Conservation (phyloP, 2,888 invertebrate species). For the Andrena dorsata region DNA sequence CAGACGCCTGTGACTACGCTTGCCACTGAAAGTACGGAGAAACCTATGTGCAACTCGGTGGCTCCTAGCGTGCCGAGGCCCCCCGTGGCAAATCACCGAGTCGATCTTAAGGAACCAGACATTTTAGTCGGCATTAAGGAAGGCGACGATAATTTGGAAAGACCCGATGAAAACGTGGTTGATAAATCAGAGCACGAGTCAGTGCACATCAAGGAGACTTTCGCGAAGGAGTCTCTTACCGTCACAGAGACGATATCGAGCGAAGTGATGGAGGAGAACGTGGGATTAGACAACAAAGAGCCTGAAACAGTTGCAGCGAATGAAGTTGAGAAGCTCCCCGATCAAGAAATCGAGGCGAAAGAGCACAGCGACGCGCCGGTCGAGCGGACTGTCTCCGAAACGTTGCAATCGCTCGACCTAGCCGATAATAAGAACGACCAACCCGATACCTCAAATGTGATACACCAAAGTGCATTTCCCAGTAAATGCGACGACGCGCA, state of each 20-base stretch:
- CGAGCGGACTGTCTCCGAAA: conserved; percentile 1
- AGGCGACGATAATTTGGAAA: conserved; percentile 23
- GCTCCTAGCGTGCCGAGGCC: conserved; percentile 25
- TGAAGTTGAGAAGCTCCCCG: background rate
- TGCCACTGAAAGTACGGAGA: conserved; percentile 23
- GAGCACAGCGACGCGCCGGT: background rate
- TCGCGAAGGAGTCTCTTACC: conserved; percentile 73
- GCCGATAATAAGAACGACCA: conserved; percentile 16
- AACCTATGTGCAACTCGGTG: conserved; percentile 10
- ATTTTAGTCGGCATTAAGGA: conserved; percentile 61
- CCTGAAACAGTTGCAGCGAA: conserved; percentile 9
- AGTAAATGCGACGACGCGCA: conserved; percentile 66
- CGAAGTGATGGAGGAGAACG: conserved; percentile 66
- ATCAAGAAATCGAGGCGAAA: background rate
- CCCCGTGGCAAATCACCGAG: conserved; percentile 11
- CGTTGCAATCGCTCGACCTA: background rate
- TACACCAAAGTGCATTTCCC: conserved; percentile 69
- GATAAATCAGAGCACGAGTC: conserved; percentile 14
- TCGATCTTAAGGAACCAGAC: conserved; percentile 71
- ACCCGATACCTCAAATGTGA: conserved; percentile 42
- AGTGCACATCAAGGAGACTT: conserved; percentile 13
- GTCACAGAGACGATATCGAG: conserved; percentile 81
- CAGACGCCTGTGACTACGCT: conserved; percentile 35
- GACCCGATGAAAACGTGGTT: conserved; percentile 1
- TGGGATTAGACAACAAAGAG: conserved; percentile 46